Base-by-base conservation (phyloP, 1,140 invertebrate genomes). In the Protaetia brevitarsis region DNA sequence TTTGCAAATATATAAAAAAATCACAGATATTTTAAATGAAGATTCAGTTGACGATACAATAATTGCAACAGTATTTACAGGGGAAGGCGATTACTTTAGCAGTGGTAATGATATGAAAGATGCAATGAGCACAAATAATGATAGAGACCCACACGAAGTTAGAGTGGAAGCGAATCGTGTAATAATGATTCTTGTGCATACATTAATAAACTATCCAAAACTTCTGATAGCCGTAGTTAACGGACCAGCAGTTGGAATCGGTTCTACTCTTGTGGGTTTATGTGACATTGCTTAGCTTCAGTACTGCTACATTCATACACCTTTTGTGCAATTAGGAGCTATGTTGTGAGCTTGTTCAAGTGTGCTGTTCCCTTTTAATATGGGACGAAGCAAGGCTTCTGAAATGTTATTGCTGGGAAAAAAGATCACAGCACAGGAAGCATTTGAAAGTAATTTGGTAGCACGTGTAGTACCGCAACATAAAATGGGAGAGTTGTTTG, bases 171-270 rank as follows among this genome's bases (percentile, higher is more conserved):
- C 59, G 13, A 58, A 71, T 7, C 27, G 58, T 13, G 6, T n/a
- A 23, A 36, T 62, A 23, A 71, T 72, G 65, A 78, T 86, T 29
- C 93, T 93, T 79, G 84, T 97, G 8, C 81, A 84, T 68, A 81
- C 89, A 2, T 88, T 96, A 69, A 95, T 98, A 68, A 84, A 87
- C 66, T 96, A 93, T 76, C 90, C 93, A 0, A 98, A 98, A 79
- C 82, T 96, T 16, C 75, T 99, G 37, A 84, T 98, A 65, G 92
- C 88, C 30, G 79, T 96, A 37, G 88, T 98, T 0, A 96, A 98
- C 86, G 96, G 95, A 30, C 94, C 93, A 57, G 94, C 95, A n/a
- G 86, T 97, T 67, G 97, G 97, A 13, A 88, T 98, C 69, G 88
- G 88, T 57, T 88, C 89, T 0, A 97, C 95, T 6, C 86, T 89